These are phyloP conservation scores for Rhineura floridana DNA, from an alignment of 2,113 vertebrate species.

Conservation along the genomic window DNA sequence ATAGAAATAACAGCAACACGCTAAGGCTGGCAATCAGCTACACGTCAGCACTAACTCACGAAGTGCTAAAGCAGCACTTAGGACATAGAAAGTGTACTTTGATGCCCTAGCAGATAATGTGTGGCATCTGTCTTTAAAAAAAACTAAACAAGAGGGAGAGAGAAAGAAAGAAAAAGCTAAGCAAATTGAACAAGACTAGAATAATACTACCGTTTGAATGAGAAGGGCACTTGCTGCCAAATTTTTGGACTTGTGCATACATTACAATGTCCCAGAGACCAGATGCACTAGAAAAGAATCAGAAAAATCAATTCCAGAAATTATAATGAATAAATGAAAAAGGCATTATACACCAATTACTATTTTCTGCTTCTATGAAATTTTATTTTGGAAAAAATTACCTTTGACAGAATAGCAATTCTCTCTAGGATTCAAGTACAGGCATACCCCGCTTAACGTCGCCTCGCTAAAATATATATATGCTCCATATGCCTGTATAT, in stretches of 20 bases:
- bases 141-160: neutral
- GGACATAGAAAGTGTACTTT: neutral
- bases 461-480: no score
- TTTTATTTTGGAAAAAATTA: constrained; percentile 18
- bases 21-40: neutral
- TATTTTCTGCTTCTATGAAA: constrained; percentile 37
- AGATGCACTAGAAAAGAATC: constrained; percentile 18
- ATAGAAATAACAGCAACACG: neutral
- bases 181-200: neutral
- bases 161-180: neutral
- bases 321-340: constrained; percentile 7
- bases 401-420: constrained; percentile 13
- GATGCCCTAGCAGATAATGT: neutral
- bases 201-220: neutral
- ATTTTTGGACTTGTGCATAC: constrained; percentile 6
- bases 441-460: no score
- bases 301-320: constrained; percentile 24
- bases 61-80: neutral
- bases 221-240: constrained; percentile 16
- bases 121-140: neutral
- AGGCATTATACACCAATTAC: constrained; percentile 32
- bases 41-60: constrained; percentile 23
- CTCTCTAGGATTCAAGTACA: constrained; percentile 4
- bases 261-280: constrained; percentile 15
- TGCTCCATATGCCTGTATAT: no score